These are phyloP conservation scores for Synanthedon vespiformis DNA, from an alignment of 2,888 invertebrate genomes.

Conservation along the genomic window DNA sequence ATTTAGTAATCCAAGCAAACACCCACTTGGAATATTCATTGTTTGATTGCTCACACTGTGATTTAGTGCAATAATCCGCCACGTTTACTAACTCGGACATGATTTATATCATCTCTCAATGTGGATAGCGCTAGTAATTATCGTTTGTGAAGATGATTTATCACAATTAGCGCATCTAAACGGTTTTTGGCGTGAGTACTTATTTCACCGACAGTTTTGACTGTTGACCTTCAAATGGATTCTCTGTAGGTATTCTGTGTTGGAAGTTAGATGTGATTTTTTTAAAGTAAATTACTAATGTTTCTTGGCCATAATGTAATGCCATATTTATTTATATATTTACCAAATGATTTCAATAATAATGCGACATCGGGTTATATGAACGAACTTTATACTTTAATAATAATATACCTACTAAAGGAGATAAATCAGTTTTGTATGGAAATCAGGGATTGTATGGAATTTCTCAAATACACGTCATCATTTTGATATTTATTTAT, in stretches of 20 bases:
- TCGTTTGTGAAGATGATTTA: slow-evolving; percentile 44
- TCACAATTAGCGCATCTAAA: slow-evolving; percentile 42
- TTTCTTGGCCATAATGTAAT: too few relatives aligned
- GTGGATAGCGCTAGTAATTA: slow-evolving; percentile 29
- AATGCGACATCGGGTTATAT: too few relatives aligned
- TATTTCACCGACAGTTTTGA: slow-evolving; percentile 9
- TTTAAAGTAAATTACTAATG: slow-evolving; percentile 14
- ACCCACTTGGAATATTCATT: slow-evolving; percentile 52
- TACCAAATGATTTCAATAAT: too few relatives aligned
- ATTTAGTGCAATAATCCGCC: slow-evolving; percentile 52
- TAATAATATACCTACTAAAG: too few relatives aligned
- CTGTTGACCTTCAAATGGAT: slow-evolving; percentile 19
- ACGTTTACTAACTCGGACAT: slow-evolving; percentile 42
- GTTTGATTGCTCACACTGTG: slow-evolving; percentile 47
- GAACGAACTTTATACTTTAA: too few relatives aligned
- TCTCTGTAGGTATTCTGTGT: too few relatives aligned
- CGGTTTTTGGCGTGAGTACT: slow-evolving; percentile 26
- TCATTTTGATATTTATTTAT: too few relatives aligned
- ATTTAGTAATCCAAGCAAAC: slow-evolving; percentile 45
- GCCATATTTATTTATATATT: too few relatives aligned
- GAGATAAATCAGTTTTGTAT: too few relatives aligned
- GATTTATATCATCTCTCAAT: slow-evolving; percentile 39
- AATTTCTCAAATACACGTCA: too few relatives aligned
- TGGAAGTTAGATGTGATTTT: too few relatives aligned
- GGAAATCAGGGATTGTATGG: too few relatives aligned